These are phyloP conservation scores for Hemicrepidius hirtus DNA, from an alignment of 2,888 invertebrate genomes.

Conservation along the genomic window DNA sequence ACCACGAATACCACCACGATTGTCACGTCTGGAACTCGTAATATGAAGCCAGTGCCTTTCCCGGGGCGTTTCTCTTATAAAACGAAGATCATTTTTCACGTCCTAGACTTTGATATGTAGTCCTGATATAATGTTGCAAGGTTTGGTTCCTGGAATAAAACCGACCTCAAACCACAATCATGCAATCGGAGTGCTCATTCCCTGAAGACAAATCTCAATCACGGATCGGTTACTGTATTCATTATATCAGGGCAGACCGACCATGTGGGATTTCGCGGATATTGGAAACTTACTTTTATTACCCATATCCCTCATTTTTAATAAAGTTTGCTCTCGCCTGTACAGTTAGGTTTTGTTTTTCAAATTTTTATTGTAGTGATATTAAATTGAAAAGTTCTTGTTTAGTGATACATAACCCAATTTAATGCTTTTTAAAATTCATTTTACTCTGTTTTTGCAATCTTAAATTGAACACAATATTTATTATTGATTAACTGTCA, in stretches of 20 bases:
- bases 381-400: no score
- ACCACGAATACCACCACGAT: conserved; percentile 10
- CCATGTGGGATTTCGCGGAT: conserved; percentile 51
- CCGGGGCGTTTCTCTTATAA: conserved; percentile 43
- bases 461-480: no score
- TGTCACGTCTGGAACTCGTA: conserved; percentile 32
- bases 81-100: conserved; percentile 48
- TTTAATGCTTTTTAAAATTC: no score
- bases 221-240: conserved; percentile 54
- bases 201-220: conserved; percentile 54
- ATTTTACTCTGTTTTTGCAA: no score
- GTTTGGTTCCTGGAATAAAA: conserved; percentile 45
- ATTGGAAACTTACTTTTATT: conserved; percentile 50
- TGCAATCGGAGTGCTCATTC: conserved; percentile 46
- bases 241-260: conserved; percentile 44
- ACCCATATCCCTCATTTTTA: conserved; percentile 32
- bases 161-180: conserved; percentile 48
- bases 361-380: no score
- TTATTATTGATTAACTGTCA: no score
- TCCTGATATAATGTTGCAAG: conserved; percentile 46
- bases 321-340: conserved; percentile 22
- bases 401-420: no score
- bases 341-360: no score
- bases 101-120: conserved; percentile 44
- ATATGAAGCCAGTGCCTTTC: conserved; percentile 29